Evolutionary conservation across 2,797 vertebrate species (phyloP), one percentile per base, ranked within the genome.

Genomic region (Morus bassanus): DNA sequence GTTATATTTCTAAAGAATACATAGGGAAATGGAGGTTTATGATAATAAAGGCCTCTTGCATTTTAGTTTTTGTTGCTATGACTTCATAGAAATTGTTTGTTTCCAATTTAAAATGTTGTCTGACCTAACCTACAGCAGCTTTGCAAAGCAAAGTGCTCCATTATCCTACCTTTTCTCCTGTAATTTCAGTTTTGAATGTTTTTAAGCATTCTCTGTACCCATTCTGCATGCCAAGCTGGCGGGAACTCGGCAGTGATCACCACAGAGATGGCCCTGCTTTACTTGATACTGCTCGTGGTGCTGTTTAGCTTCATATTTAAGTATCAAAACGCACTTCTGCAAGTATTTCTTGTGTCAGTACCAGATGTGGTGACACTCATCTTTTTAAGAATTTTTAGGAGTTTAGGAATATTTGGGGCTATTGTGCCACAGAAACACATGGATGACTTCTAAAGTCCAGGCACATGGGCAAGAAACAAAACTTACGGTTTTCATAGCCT

Each of bases 141-240:
- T 85, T 70, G 56, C 57, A 82, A 76, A 76, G 73, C n/a, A 37
- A 64, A 81, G 59, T 27, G 6, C n/a, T 79, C 51, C 24, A 33
- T 93, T 79, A 48, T n/a, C 25, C 27, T 65, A 11, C 79, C 12
- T 77, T 60, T 69, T 57, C 35, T 21, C 31, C 11, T 53, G 28
- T 59, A 73, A 67, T 89, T 89, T 89, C 56, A 63, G 37, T 85
- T 82, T 80, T 51, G 46, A 70, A 77, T 83, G 75, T 23, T 85
- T 80, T 85, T 70, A 56, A 85, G 41, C 10, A 1, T 48, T 88
- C 35, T 56, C 23, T 31, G 2, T 56, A 28, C 39, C 35, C 39
- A 45, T 39, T 63, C 46, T 69, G 37, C 46, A 15, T 60, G 45
- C 37, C 64, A 61, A 11, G 22, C 35, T 56, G 10, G 10, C 41